Percentiles rank a stretch among this genome's conserved stretches.
phyloP scores from a whole-genome alignment of 1,140 invertebrate species.

The Proctacanthus coquilletti region DNA sequence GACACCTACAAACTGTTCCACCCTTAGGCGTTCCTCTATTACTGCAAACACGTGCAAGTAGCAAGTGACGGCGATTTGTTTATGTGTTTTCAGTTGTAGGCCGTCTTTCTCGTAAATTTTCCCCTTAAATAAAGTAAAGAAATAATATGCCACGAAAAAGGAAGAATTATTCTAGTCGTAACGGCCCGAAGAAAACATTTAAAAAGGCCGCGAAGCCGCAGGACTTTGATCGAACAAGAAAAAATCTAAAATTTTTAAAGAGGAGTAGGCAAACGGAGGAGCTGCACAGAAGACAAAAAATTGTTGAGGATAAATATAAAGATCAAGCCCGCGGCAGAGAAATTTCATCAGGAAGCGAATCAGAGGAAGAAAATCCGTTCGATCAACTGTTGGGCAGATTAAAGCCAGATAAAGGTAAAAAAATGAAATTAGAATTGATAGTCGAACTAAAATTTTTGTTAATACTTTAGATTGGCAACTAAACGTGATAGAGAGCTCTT shows the following conservation, averaged over 20 bases:
- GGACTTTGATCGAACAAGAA: constrained; percentile 1
- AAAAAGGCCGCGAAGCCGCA: neutral
- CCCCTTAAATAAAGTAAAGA: too few species aligned
- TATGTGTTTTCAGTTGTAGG: too few species aligned
- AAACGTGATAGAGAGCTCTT: constrained; percentile 13
- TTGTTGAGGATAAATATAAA: constrained; percentile 4
- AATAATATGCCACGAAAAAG: neutral
- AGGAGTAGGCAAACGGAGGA: constrained; percentile 5
- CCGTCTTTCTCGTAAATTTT: too few species aligned
- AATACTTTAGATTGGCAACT: neutral
- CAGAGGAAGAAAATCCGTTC: constrained; percentile 37
- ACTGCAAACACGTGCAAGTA: neutral
- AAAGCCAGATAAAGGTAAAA: constrained; percentile 12
- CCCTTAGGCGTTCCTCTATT: neutral
- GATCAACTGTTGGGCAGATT: constrained; percentile 40
- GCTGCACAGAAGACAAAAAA: neutral
- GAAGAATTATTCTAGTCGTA: neutral
- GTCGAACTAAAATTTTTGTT: neutral
- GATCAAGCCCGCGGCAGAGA: constrained; percentile 5
- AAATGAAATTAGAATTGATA: constrained; percentile 1
- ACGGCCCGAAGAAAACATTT: neutral
- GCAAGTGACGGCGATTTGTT: neutral
- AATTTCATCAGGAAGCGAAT: constrained; percentile 34
- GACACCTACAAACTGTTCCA: neutral
- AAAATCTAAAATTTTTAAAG: constrained; percentile 3